Base-by-base conservation (phyloP, 2,888 invertebrate genomes). In the Eupeodes latifasciatus region DNA sequence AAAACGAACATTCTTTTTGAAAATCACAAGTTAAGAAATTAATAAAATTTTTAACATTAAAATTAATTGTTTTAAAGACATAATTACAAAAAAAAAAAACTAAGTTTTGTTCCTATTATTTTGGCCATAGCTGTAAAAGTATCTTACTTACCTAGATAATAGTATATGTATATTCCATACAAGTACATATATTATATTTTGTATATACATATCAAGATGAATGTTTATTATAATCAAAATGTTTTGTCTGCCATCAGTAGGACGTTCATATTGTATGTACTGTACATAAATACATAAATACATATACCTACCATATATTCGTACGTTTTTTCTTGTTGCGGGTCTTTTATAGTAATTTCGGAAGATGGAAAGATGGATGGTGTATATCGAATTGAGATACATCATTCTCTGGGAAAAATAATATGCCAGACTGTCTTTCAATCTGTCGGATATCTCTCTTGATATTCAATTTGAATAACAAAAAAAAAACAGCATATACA, bases 361-460 rank as follows among this genome's bases (percentile, higher is more conserved):
- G 59, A 34, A 72, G 57, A 72, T 9, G 40, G 49, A 67, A 27
- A 49, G 67, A 51, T 71, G 71, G 55, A 71, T 71, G 55, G 12
- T 72, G 57, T 40, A 14, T 57, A 72, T 59, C 47, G 59, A 49
- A 72, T 72, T 72, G 14, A 72, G 59, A 72, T 72, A 72, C 72
- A 72, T 72, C 72, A 72, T 34, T 55, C 59, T 72, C 14, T 44
- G 40, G 53, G 49, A 55, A n/a, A 40, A 36, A 69, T 67, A 36
- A 67, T 69, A 44, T 71, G 55, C 27, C 71, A 55, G 55, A 16
- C 19, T 72, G 72, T 72, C 72, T 59, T 59, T 72, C 59, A 72
- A 59, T 59, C 57, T 72, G 59, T 59, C 72, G 27, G 59, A 47
- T 47, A 66, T 49, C 72, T 72, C 36, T 44, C 57, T 44, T 2